Conservation (phyloP, 2,888 invertebrate species). For the Stegana nigrithorax region DNA sequence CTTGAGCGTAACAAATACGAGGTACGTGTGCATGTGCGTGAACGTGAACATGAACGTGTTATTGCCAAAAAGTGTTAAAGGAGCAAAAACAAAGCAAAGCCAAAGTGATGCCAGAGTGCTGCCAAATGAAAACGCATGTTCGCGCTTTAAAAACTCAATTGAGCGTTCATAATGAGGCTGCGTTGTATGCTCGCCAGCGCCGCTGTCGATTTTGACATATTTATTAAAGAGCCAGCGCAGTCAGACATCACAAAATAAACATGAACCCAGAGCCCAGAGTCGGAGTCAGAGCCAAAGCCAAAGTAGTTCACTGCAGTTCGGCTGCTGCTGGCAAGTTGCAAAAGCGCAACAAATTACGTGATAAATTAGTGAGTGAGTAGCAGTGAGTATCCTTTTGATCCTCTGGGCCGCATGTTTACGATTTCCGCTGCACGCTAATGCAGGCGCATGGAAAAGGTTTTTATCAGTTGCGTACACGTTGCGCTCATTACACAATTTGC, state of each 20-base stretch:
- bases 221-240: conserved; percentile 43
- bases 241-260: conserved; percentile 24
- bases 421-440: conserved; percentile 31
- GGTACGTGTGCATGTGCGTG: too few species aligned
- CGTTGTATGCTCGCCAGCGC: too few species aligned
- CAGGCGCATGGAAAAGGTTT: background rate
- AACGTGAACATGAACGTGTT: too few species aligned
- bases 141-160: conserved; percentile 47
- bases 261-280: conserved; percentile 43
- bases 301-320: background rate
- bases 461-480: conserved; percentile 17
- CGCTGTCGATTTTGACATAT: conserved; percentile 56
- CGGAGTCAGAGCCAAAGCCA: too few species aligned
- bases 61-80: background rate
- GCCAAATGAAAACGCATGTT: background rate
- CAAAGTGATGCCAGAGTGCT: background rate
- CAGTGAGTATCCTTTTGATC: conserved; percentile 31
- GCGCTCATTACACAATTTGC: conserved; percentile 34
- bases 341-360: conserved; percentile 47
- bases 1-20: conserved; percentile 28
- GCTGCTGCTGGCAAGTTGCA: conserved; percentile 21
- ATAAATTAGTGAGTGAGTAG: conserved; percentile 31
- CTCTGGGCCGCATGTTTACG: conserved; percentile 36
- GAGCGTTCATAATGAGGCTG: conserved; percentile 51
- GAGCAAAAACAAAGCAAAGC: background rate